These are phyloP conservation scores for Streblospio benedicti DNA, from an alignment of 1,140 invertebrate genomes.

Conservation along the genomic window DNA sequence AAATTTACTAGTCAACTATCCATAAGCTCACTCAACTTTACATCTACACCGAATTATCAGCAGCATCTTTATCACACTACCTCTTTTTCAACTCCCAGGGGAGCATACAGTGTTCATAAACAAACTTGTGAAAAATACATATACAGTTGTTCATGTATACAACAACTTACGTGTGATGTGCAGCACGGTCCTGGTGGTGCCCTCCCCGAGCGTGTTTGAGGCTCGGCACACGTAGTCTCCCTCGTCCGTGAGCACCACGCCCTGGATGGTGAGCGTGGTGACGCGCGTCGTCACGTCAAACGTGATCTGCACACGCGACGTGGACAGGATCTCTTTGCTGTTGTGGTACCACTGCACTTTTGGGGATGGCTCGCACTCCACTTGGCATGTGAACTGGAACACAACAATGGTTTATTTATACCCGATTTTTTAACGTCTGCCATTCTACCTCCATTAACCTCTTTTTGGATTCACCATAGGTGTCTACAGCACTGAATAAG, in stretches of 20 bases:
- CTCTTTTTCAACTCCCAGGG: too few relatives aligned
- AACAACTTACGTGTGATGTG: conserved; percentile 12
- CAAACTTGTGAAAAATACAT: too few relatives aligned
- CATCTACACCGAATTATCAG: too few relatives aligned
- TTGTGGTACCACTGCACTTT: conserved; percentile 39
- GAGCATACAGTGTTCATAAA: too few relatives aligned
- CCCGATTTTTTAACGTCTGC: too few relatives aligned
- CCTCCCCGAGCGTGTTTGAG: conserved; percentile 80
- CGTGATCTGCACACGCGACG: conserved; percentile 51
- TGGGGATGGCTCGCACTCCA: conserved; percentile 35
- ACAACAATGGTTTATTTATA: not conserved
- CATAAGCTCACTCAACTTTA: too few relatives aligned
- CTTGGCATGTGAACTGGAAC: conserved; percentile 35
- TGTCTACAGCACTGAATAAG: too few relatives aligned
- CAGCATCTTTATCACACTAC: too few relatives aligned
- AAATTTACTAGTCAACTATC: too few relatives aligned
- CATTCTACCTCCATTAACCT: too few relatives aligned
- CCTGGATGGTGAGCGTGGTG: conserved; percentile 57
- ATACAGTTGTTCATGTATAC: not conserved
- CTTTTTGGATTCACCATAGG: too few relatives aligned
- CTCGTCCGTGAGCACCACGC: conserved; percentile 71
- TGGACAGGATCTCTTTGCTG: conserved; percentile 28
- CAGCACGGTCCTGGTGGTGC: conserved; percentile 58
- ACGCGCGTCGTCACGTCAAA: conserved; percentile 52
- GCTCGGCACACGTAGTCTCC: conserved; percentile 88